Conservation (phyloP, 2,888 invertebrate species). For the Priocnemis perturbator region DNA sequence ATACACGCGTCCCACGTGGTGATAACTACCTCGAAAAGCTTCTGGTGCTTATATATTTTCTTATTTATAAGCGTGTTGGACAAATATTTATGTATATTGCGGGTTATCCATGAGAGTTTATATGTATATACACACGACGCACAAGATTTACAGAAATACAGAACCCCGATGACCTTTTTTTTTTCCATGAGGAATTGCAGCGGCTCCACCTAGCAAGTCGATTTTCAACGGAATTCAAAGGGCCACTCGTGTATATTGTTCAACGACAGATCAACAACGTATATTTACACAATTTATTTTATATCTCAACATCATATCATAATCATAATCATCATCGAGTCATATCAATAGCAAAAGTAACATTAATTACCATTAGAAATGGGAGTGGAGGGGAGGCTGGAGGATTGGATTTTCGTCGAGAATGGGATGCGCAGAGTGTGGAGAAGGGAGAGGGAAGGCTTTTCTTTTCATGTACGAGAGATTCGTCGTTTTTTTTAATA, state of each 20-base stretch:
- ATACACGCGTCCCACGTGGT: background rate
- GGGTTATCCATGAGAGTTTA: conserved; percentile 7
- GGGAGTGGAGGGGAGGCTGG: conserved; percentile 25
- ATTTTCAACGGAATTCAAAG: background rate
- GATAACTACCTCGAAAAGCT: conserved; percentile 1
- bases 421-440: conserved; percentile 31
- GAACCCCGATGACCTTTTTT: background rate
- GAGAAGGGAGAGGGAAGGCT: conserved; percentile 26
- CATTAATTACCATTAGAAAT: conserved; percentile 47
- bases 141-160: background rate
- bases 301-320: conserved; percentile 70
- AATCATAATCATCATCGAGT: conserved; percentile 68
- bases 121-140: background rate
- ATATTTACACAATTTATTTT: conserved; percentile 75
- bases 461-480: conserved; percentile 20
- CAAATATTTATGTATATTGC: conserved; percentile 21
- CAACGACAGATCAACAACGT: conserved; percentile 21
- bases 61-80: conserved; percentile 6
- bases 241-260: background rate
- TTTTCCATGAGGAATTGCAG: no score
- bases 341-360: conserved; percentile 68
- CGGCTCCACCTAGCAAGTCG: no score
- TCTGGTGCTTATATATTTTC: conserved; percentile 17
- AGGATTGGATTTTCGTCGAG: conserved; percentile 14
- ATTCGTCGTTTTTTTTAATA: conserved; percentile 3